These are phyloP conservation scores for Pongo pygmaeus DNA, from an alignment of 2,113 vertebrate species.

Conservation along the genomic window DNA sequence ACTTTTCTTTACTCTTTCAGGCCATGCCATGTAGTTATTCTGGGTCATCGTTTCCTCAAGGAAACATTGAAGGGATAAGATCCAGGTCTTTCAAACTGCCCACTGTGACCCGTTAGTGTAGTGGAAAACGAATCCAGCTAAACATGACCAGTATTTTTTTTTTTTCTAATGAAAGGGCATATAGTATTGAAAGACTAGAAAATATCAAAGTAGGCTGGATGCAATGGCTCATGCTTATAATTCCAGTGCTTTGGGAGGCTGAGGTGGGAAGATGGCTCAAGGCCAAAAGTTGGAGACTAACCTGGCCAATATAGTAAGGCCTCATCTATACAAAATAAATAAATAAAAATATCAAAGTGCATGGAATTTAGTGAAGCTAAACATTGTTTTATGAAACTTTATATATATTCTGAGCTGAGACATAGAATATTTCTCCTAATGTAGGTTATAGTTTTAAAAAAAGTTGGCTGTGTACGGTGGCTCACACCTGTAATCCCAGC, in stretches of 20 bases:
- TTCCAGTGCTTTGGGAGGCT: no score
- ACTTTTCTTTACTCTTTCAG: background rate
- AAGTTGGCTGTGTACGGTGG: background rate
- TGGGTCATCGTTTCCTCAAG: background rate
- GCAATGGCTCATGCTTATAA: no score
- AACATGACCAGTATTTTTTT: background rate
- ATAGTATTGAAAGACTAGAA: background rate
- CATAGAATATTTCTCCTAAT: background rate
- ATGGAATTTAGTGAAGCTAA: background rate
- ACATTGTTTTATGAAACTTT: background rate
- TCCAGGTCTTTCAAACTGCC: background rate
- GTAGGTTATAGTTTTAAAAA: background rate
- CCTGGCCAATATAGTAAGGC: no score
- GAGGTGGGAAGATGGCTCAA: no score
- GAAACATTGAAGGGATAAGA: background rate
- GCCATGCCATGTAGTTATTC: background rate
- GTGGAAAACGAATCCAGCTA: background rate
- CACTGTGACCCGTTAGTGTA: background rate
- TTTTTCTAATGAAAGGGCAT: background rate
- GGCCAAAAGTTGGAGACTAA: no score
- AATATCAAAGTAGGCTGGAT: background rate
- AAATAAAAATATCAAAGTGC: background rate
- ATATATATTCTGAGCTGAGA: background rate
- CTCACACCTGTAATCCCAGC: no score
- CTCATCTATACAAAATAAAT: no score